A percentile compares a stretch with the other conserved stretches of the same genome.
Conservation (phyloP, 2,888 invertebrate genomes). For the Lithophane leautieri region DNA sequence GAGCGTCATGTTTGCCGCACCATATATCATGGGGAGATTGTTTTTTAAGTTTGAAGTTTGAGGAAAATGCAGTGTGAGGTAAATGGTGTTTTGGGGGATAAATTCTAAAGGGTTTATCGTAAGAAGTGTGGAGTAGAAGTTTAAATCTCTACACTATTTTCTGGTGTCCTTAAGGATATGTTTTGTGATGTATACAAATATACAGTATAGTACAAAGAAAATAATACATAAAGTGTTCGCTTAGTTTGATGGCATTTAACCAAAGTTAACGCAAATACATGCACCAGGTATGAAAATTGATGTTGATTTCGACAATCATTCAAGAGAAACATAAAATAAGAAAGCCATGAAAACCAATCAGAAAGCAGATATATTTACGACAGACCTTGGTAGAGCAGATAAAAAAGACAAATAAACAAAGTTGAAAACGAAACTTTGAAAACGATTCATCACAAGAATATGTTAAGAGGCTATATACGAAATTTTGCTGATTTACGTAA, state of each 20-base stretch:
- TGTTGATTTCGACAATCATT: background rate
- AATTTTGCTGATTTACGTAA: no score
- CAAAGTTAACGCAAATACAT: background rate
- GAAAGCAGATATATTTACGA: background rate
- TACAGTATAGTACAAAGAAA: background rate
- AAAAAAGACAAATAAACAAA: background rate
- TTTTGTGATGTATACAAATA: background rate
- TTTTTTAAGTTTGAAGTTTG: slow-evolving; percentile 54
- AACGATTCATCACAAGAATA: background rate
- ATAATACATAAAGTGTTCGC: background rate
- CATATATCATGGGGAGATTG: slow-evolving; percentile 56
- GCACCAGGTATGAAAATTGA: background rate
- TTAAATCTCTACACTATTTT: background rate
- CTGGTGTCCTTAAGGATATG: background rate
- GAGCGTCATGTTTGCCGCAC: slow-evolving; percentile 59
- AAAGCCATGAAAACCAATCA: background rate
- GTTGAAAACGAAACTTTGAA: background rate
- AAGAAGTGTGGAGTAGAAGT: background rate
- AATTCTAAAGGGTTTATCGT: background rate
- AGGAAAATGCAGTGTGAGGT: slow-evolving; percentile 19
- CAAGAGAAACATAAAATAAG: background rate
- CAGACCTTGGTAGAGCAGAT: background rate
- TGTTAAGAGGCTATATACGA: no score
- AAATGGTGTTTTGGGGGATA: slow-evolving; percentile 3
- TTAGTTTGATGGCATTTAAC: background rate